A percentile compares a stretch with the other conserved stretches of the same genome.
Conservation (phyloP, 2,888 invertebrate species). For the Plagodis dolabraria region DNA sequence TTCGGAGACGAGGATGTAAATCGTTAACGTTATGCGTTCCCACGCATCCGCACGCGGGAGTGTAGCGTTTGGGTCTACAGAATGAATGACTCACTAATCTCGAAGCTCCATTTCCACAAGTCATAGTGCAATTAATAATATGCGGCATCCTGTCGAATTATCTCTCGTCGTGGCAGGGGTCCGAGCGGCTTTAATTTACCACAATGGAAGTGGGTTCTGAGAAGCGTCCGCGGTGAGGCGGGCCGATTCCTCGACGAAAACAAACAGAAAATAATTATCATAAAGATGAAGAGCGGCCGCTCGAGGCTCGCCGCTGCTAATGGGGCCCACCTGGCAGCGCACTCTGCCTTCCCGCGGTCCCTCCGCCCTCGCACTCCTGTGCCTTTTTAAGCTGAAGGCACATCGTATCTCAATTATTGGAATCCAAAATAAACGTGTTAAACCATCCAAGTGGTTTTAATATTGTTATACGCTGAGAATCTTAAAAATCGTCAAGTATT, state of each 20-base stretch:
- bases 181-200: conserved; percentile 84
- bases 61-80: conserved; percentile 64
- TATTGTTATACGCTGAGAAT: too few relatives aligned
- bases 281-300: conserved; percentile 85
- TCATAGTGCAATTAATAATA: conserved; percentile 86
- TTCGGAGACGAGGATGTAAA: conserved; percentile 54
- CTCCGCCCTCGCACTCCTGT: conserved; percentile 45
- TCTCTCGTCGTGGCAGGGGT: conserved; percentile 83
- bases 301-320: conserved; percentile 79
- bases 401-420: conserved; percentile 24
- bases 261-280: conserved; percentile 85
- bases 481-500: too few relatives aligned
- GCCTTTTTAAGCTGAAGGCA: conserved; percentile 28
- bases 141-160: conserved; percentile 85
- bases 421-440: too few relatives aligned
- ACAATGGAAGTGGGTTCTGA: conserved; percentile 83
- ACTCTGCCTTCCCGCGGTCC: conserved; percentile 35
- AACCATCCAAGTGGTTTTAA: too few relatives aligned
- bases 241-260: conserved; percentile 83
- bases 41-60: conserved; percentile 59
- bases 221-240: conserved; percentile 81
- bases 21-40: conserved; percentile 70
- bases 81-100: conserved; percentile 84
- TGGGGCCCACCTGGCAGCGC: conserved; percentile 81
- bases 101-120: conserved; percentile 83